phyloP scores from a whole-genome alignment of 2,797 vertebrate genomes.

The Orientallactaga sibirica region DNA sequence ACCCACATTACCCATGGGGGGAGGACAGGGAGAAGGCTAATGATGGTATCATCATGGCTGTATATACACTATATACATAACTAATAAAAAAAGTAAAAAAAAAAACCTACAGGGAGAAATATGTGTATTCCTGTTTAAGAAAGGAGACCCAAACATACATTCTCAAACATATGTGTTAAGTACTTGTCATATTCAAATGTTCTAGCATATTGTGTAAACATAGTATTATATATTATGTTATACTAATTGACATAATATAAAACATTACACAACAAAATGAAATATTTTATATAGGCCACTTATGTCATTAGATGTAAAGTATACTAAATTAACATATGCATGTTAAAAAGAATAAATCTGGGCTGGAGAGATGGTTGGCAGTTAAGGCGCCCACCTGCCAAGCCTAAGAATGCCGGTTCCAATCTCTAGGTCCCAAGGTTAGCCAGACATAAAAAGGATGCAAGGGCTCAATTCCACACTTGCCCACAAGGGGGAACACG shows the following conservation, averaged over 20 bases:
- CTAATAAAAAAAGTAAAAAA: too few relatives aligned
- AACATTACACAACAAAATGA: not conserved
- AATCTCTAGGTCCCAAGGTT: too few relatives aligned
- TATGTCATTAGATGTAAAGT: not conserved
- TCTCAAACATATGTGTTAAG: not conserved
- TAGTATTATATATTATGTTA: not conserved
- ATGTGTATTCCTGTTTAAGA: not conserved
- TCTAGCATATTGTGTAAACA: not conserved
- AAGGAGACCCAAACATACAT: not conserved
- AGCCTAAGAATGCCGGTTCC: too few relatives aligned
- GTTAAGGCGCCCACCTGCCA: too few relatives aligned
- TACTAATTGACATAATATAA: not conserved
- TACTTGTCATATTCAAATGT: not conserved
- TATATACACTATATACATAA: too few relatives aligned
- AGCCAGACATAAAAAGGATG: too few relatives aligned
- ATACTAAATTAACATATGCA: slow-evolving; percentile 11
- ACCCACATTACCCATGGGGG: too few relatives aligned
- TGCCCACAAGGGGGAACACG: too few relatives aligned
- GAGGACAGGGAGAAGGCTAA: too few relatives aligned
- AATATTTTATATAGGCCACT: not conserved
- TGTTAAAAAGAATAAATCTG: slow-evolving; percentile 19
- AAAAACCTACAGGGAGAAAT: not conserved
- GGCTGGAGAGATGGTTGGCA: too few relatives aligned
- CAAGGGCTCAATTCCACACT: too few relatives aligned
- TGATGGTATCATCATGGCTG: too few relatives aligned